Evolutionary conservation across 2,888 invertebrate species (phyloP).

Genomic region (Auanema freiburgensis): DNA sequence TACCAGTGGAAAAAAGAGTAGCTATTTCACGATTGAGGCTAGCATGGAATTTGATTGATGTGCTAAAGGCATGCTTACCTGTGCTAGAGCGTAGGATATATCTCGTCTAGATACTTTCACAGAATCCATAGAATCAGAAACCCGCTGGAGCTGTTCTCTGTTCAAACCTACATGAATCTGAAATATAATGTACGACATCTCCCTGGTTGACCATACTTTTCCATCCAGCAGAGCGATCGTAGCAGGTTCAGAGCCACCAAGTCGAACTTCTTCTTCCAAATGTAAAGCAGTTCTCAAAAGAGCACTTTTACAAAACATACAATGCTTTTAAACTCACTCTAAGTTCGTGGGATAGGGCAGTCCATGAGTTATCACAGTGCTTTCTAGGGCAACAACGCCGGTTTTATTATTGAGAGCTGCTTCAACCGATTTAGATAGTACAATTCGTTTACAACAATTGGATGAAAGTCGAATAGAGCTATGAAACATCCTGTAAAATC

Average conservation of each 20-base stretch:
- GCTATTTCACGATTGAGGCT: too few species aligned
- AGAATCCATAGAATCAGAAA: constrained; percentile 72
- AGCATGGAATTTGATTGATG: too few species aligned
- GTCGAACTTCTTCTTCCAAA: constrained; percentile 77
- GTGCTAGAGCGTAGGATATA: constrained; percentile 49
- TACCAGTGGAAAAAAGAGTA: too few species aligned
- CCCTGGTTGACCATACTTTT: constrained; percentile 32
- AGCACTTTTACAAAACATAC: not conserved
- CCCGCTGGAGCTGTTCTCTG: constrained; percentile 71
- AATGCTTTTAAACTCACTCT: constrained; percentile 66
- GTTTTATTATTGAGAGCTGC: constrained; percentile 37
- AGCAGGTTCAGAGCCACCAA: constrained; percentile 80
- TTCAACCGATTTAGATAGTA: constrained; percentile 24
- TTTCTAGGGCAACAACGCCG: constrained; percentile 86
- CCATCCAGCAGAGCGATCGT: constrained; percentile 88
- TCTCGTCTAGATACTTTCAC: constrained; percentile 81
- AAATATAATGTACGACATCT: constrained; percentile 7
- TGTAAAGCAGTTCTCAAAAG: constrained; percentile 75
- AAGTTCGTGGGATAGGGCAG: constrained; percentile 92
- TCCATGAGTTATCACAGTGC: constrained; percentile 96
- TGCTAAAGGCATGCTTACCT: constrained; percentile 23
- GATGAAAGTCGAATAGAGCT: constrained; percentile 5
- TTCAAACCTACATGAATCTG: constrained; percentile 68
- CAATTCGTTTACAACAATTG: constrained; percentile 6
- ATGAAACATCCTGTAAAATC: too few species aligned